These are phyloP conservation scores for Daubentonia madagascariensis DNA, from an alignment of 2,113 vertebrate genomes.

Conservation along the genomic window DNA sequence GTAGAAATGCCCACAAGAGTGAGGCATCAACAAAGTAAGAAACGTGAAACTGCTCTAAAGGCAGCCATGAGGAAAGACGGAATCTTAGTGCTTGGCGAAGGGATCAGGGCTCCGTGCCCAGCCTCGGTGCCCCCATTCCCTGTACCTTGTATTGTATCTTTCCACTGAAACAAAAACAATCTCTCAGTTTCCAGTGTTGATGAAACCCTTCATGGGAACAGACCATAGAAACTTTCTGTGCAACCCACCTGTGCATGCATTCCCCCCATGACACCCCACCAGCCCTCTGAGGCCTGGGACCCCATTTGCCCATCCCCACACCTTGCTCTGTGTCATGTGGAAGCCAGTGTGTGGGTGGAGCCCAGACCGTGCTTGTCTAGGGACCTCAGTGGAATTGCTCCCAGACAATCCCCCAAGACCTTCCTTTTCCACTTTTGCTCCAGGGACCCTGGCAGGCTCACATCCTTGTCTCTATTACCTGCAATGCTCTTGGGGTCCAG, in stretches of 20 bases:
- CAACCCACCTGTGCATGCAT: accelerated
- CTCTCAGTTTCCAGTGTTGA: accelerated
- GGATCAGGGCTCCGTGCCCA: neutral
- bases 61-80: neutral
- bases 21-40: neutral
- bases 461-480: neutral
- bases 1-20: accelerated
- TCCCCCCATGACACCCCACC: neutral
- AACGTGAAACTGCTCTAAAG: neutral
- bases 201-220: neutral
- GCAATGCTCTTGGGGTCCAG: neutral
- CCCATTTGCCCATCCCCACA: accelerated
- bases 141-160: neutral
- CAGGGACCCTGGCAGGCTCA: neutral
- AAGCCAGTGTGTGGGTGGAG: accelerated
- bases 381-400: neutral
- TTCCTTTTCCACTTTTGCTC: neutral
- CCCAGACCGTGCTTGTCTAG: accelerated
- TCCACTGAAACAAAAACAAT: neutral
- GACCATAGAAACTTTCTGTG: no score
- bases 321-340: neutral
- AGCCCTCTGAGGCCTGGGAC: accelerated
- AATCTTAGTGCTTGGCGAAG: neutral
- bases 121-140: neutral
- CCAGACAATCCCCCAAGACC: neutral